Conservation (phyloP, 2,797 vertebrate species). For the Gallinago solitaria region DNA sequence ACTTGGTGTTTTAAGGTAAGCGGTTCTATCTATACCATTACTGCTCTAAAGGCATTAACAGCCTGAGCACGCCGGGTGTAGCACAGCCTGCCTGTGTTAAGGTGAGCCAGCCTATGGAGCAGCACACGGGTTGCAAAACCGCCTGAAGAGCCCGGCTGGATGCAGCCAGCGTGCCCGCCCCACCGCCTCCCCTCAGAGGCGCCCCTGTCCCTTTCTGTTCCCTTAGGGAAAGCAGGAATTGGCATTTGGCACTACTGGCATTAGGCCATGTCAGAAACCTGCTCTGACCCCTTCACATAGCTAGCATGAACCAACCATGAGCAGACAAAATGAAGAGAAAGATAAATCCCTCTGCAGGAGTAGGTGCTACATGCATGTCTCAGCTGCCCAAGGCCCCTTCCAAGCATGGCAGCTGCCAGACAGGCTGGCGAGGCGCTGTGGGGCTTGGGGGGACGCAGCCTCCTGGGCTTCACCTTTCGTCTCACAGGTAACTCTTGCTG, state of each 20-base stretch:
- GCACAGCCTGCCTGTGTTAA: rapidly evolving
- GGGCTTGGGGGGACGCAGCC: rapidly evolving
- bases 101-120: background rate
- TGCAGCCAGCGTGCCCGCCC: rapidly evolving
- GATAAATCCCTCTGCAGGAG: background rate
- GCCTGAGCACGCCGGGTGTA: background rate
- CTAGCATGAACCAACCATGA: background rate
- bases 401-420: background rate
- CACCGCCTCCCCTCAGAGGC: background rate
- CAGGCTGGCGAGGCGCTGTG: rapidly evolving
- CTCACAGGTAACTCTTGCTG: background rate
- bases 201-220: background rate
- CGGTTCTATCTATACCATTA: background rate
- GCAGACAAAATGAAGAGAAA: background rate
- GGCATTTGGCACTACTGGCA: background rate
- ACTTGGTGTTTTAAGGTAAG: background rate
- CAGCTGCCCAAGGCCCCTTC: background rate
- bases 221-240: background rate
- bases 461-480: background rate
- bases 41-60: rapidly evolving
- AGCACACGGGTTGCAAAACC: rapidly evolving
- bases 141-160: background rate
- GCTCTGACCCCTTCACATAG: rapidly evolving
- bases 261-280: background rate
- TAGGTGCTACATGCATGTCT: rapidly evolving